Evolutionary conservation across 1,140 invertebrate genomes (phyloP).

Genomic region (Mactra quadrangularis): DNA sequence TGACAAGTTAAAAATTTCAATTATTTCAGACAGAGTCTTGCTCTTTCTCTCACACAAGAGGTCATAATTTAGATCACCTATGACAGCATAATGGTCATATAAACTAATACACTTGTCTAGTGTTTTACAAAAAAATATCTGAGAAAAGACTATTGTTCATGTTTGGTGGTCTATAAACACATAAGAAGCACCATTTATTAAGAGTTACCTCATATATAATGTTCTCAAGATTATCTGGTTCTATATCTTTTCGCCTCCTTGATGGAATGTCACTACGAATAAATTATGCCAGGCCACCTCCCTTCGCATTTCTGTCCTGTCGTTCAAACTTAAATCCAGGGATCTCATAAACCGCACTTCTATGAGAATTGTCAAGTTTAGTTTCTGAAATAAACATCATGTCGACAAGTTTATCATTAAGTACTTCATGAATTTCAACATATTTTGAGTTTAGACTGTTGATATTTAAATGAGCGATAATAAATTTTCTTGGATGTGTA

Average conservation of each 20-base stretch:
- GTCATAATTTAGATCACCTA: conserved; percentile 14
- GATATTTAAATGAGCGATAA: conserved; percentile 23
- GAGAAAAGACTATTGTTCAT: too few relatives aligned
- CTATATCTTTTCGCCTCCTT: too few relatives aligned
- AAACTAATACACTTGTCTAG: not conserved
- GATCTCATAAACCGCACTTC: not conserved
- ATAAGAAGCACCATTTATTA: conserved; percentile 20
- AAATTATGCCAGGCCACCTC: not conserved
- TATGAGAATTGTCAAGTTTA: not conserved
- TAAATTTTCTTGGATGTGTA: too few relatives aligned
- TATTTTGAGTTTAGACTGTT: not conserved
- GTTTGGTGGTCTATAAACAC: conserved; percentile 11
- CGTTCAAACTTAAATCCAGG: conserved; percentile 15
- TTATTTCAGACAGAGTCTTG: conserved; percentile 1
- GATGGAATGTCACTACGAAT: not conserved
- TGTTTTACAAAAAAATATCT: too few relatives aligned
- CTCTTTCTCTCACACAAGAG: conserved; percentile 5
- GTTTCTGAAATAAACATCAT: conserved; percentile 7
- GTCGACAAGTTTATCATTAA: conserved; percentile 1
- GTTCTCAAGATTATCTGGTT: too few relatives aligned
- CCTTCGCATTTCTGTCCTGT: not conserved
- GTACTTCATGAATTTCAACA: conserved; percentile 6
- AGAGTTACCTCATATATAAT: too few relatives aligned
- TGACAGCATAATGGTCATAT: conserved; percentile 7
- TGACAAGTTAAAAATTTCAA: conserved; percentile 1